These are phyloP conservation scores for Gadopsis bispinosus DNA, from an alignment of 2,797 vertebrate genomes.

Conservation along the genomic window DNA sequence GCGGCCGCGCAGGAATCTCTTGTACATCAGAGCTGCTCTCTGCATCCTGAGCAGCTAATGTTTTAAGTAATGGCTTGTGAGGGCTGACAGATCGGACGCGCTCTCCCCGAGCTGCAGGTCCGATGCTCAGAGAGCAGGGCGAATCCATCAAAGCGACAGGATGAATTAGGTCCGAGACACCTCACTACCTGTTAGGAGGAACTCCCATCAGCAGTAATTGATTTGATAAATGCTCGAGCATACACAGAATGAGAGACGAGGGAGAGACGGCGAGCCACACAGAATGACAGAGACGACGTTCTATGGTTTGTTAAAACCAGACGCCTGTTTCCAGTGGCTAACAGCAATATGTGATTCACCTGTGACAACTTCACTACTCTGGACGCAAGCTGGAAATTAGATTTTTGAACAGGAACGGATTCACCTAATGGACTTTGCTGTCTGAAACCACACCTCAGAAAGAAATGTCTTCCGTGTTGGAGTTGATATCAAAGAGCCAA, in stretches of 20 bases:
- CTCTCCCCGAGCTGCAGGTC: constrained; percentile 33
- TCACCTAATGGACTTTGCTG: not conserved
- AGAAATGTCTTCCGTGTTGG: not conserved
- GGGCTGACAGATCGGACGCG: constrained; percentile 74
- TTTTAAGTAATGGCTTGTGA: constrained; percentile 79
- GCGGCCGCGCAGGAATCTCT: not conserved
- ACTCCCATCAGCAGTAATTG: constrained; percentile 78
- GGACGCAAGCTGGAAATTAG: not conserved
- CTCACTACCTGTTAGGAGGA: constrained; percentile 75
- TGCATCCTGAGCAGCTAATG: constrained; percentile 61
- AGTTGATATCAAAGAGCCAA: not conserved
- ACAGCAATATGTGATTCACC: constrained; percentile 7
- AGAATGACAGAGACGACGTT: constrained; percentile 20
- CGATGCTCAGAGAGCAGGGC: constrained; percentile 50
- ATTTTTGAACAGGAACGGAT: not conserved
- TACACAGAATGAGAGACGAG: constrained; percentile 36
- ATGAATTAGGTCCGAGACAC: constrained; percentile 72
- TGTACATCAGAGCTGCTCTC: constrained; percentile 24
- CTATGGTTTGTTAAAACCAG: not conserved
- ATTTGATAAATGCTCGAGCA: constrained; percentile 75
- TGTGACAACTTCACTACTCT: not conserved
- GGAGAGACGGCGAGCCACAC: not conserved
- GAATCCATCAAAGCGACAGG: constrained; percentile 81
- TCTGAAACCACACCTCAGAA: not conserved
- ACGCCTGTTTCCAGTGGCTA: not conserved